These are phyloP conservation scores for Hepsetus odoe DNA, from an alignment of 2,113 vertebrate species.

Conservation along the genomic window DNA sequence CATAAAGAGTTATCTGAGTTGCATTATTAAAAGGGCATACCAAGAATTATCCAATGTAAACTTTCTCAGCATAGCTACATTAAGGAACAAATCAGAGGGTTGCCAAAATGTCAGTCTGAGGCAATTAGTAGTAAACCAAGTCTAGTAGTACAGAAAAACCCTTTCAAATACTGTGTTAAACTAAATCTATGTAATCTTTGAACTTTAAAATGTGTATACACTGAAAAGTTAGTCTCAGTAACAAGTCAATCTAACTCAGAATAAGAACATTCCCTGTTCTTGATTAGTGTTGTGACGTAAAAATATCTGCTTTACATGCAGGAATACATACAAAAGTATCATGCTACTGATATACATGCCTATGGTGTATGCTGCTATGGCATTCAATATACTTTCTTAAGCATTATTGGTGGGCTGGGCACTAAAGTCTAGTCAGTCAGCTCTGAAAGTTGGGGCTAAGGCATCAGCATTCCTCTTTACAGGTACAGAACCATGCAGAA, in stretches of 20 bases:
- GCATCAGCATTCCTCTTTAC: slow-evolving; percentile 47
- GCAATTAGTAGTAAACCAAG: slow-evolving; percentile 40
- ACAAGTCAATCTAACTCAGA: slow-evolving; percentile 20
- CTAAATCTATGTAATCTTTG: slow-evolving; percentile 15
- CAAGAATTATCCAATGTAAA: background rate
- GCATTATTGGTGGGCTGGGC: slow-evolving; percentile 8
- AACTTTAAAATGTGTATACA: slow-evolving; percentile 17
- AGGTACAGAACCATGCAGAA: slow-evolving; percentile 55
- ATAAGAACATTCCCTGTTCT: slow-evolving; percentile 14
- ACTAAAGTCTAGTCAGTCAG: slow-evolving; percentile 24
- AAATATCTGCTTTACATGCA: slow-evolving; percentile 45
- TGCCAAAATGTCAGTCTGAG: slow-evolving; percentile 40
- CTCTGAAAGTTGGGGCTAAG: slow-evolving; percentile 44
- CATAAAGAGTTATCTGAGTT: background rate
- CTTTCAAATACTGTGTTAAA: slow-evolving; percentile 47
- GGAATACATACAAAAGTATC: slow-evolving; percentile 40
- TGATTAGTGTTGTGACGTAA: slow-evolving; percentile 20
- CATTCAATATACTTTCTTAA: slow-evolving; percentile 40
- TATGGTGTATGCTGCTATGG: slow-evolving; percentile 28
- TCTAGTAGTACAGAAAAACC: slow-evolving; percentile 38
- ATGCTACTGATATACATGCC: slow-evolving; percentile 55
- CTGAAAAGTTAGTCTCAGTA: slow-evolving; percentile 8
- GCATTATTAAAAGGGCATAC: background rate
- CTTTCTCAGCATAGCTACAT: slow-evolving; percentile 4
- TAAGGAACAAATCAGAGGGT: slow-evolving; percentile 17